These are phyloP conservation scores for Prenolepis imparis DNA, from an alignment of 2,888 invertebrate species.

Conservation along the genomic window DNA sequence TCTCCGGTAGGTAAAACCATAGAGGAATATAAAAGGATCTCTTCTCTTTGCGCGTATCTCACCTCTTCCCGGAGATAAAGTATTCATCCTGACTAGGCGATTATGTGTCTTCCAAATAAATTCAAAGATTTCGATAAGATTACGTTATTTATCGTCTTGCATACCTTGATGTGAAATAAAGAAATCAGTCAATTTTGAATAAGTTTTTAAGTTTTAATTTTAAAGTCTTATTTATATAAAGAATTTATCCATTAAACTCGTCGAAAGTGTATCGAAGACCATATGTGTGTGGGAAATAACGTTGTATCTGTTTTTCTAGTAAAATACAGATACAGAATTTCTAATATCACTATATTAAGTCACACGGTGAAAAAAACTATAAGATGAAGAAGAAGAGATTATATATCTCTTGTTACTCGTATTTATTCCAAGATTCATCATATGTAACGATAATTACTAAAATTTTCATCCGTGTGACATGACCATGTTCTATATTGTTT, in stretches of 20 bases:
- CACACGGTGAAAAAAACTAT: background rate
- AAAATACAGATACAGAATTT: background rate
- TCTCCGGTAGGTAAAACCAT: conserved; percentile 45
- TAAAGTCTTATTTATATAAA: background rate
- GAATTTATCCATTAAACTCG: background rate
- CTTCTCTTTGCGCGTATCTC: background rate
- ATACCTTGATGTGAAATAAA: background rate
- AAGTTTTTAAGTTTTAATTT: background rate
- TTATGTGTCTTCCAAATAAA: background rate
- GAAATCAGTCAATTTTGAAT: background rate
- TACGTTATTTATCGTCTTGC: background rate
- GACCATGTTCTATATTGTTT: background rate
- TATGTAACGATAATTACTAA: background rate
- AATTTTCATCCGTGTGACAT: background rate
- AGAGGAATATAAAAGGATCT: background rate
- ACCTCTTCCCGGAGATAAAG: background rate
- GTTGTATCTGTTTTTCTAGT: background rate
- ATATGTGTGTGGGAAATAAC: background rate
- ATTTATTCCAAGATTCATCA: background rate
- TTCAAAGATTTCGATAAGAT: background rate
- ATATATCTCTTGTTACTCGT: background rate
- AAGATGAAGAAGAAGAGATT: background rate
- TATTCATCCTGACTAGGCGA: background rate
- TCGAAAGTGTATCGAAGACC: background rate
- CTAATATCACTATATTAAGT: background rate